Evolutionary conservation across 2,113 vertebrate species (phyloP), one percentile per base, ranked within the genome.

Genomic region (Lamprologus lemairii): DNA sequence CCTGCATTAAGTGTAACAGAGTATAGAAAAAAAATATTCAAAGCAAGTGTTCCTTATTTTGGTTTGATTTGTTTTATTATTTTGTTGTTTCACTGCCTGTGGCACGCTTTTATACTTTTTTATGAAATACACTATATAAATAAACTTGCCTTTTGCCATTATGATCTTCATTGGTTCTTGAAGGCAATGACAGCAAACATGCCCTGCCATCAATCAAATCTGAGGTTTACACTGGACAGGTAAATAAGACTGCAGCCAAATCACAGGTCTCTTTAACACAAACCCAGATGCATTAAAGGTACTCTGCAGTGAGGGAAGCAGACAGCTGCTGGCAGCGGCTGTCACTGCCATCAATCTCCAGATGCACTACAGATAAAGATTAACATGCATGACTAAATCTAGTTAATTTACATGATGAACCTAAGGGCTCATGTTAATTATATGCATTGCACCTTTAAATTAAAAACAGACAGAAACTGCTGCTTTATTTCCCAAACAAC

Each of bases 341-440:
- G 21, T 45, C 68, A 73, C 8, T 71, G 65, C 40, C 68, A 73
- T 28, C 40, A 11, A 26, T 45, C 21, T 73, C 21, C 37, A 26
- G 3, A 40, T 37, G 63, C 21, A 26, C 37, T 73, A 73, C 65
- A 26, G 37, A 11, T 73, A 21, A 5, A 73, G 40, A 26, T 73
- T 4, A 73, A 17, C 40, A 16, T 0, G 68, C 21, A 5, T 28
- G 40, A 40, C 9, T 73, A 17, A 73, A 73, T 45, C 68, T 45
- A 16, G 40, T 45, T 26, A 0, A 73, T 73, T 73, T 47, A 73
- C 40, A 28, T 5, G 14, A 2, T 73, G 0, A 73, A 73, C 68
- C 35, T 17, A 17, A 73, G 2, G 8, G 21, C 37, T 45, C 8
- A 3, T 26, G 13, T 1, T 26, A 26, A 73, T 73, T 73, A 73